A percentile compares a stretch with the other conserved stretches of the same genome.
phyloP scores from a whole-genome alignment of 2,797 vertebrate genomes.

The Sardinella longiceps region DNA sequence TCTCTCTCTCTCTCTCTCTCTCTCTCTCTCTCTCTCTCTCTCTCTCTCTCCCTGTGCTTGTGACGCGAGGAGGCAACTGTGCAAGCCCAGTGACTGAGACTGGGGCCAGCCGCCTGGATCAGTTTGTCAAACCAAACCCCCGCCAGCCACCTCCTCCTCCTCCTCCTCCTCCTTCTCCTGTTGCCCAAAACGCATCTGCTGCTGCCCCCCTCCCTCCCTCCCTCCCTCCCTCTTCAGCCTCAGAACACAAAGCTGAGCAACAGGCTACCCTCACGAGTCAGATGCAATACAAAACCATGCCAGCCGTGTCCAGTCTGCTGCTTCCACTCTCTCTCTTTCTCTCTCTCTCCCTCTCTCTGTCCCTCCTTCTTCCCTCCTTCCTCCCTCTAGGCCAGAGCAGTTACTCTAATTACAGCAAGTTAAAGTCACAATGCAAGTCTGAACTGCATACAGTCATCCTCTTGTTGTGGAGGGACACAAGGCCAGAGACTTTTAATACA shows the following conservation, averaged over 20 bases:
- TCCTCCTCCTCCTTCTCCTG: slow-evolving; percentile 13
- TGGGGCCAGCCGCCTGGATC: not conserved
- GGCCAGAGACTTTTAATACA: not conserved
- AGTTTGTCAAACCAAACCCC: slow-evolving; percentile 16
- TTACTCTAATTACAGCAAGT: slow-evolving; percentile 54
- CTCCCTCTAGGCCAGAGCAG: slow-evolving; percentile 37
- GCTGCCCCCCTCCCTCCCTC: not conserved
- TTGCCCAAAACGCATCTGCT: slow-evolving; percentile 20
- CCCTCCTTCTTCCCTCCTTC: slow-evolving; percentile 9
- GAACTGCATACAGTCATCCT: slow-evolving; percentile 30
- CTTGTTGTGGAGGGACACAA: slow-evolving; percentile 18
- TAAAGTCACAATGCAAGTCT: slow-evolving; percentile 36
- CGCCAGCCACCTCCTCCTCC: not conserved
- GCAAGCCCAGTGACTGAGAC: not conserved
- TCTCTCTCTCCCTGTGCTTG: not conserved
- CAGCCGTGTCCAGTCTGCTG: slow-evolving; percentile 47
- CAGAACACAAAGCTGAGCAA: not conserved
- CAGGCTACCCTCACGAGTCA: slow-evolving; percentile 7
- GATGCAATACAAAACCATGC: slow-evolving; percentile 51
- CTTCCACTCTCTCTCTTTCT: slow-evolving; percentile 28
- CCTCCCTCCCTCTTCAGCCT: not conserved
- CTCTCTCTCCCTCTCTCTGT: slow-evolving; percentile 10
- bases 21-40: not conserved
- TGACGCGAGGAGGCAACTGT: slow-evolving; percentile 4
- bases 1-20: slow-evolving; percentile 21